Evolutionary conservation across 2,797 vertebrate genomes (phyloP).

Genomic region (Ctenosaura bakeri): DNA sequence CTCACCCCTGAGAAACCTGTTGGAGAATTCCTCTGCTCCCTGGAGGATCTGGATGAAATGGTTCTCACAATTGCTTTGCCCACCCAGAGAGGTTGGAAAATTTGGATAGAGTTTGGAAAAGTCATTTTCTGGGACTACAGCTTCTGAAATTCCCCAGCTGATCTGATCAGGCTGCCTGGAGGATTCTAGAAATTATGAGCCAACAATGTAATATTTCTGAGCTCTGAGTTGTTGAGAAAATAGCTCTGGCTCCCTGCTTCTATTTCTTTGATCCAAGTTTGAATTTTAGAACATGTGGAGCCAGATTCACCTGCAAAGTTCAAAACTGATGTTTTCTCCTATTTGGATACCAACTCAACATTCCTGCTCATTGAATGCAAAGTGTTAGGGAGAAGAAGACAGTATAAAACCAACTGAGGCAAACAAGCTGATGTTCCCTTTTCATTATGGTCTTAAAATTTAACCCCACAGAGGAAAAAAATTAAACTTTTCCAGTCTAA

Average conservation of each 20-base stretch:
- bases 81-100: no score
- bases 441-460: background rate
- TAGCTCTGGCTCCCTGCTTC: no score
- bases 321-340: background rate
- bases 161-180: no score
- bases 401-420: background rate
- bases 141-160: no score
- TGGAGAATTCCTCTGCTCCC: background rate
- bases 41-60: no score
- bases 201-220: no score
- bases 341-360: background rate
- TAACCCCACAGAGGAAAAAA: background rate
- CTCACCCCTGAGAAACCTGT: background rate
- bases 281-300: background rate
- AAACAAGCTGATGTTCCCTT: no score
- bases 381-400: background rate
- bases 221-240: no score
- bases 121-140: no score
- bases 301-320: background rate
- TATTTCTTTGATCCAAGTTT: background rate
- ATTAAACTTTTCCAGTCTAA: background rate
- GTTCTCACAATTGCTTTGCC: no score
- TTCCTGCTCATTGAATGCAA: background rate
- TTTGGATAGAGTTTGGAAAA: no score
- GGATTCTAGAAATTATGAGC: no score